Evolutionary conservation across 2,113 vertebrate genomes (phyloP).

Genomic region (Rissa tridactyla): DNA sequence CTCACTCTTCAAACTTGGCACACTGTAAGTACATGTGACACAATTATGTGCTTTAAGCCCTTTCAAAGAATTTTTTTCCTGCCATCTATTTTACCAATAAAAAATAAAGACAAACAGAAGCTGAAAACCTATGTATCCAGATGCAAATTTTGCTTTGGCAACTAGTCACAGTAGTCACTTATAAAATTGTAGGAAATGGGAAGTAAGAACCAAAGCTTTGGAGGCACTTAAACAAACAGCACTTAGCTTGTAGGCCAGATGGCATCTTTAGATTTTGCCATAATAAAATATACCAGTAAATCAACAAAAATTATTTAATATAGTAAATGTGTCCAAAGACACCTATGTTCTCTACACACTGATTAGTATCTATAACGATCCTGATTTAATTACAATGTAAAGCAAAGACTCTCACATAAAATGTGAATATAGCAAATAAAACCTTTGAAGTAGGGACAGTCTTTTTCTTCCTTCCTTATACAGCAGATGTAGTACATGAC

Average conservation of each 20-base stretch:
- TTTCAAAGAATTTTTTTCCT: not conserved
- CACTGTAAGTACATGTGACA: not conserved
- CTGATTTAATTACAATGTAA: not conserved
- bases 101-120: not conserved
- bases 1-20: not conserved
- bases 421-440: not conserved
- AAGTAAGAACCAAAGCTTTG: not conserved
- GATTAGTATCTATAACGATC: not conserved
- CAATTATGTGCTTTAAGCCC: not conserved
- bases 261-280: not conserved
- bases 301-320: not conserved
- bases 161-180: not conserved
- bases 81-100: not conserved
- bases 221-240: not conserved
- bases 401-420: not conserved
- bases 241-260: not conserved
- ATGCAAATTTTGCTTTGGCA: not conserved
- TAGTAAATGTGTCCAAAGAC: not conserved
- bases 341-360: not conserved
- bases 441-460: not conserved
- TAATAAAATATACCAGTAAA: not conserved
- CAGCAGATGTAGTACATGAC: not conserved
- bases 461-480: not conserved
- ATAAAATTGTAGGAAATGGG: not conserved
- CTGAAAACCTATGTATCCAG: not conserved